These are phyloP conservation scores for Marisa cornuarietis DNA, from an alignment of 1,140 invertebrate genomes.

Conservation along the genomic window DNA sequence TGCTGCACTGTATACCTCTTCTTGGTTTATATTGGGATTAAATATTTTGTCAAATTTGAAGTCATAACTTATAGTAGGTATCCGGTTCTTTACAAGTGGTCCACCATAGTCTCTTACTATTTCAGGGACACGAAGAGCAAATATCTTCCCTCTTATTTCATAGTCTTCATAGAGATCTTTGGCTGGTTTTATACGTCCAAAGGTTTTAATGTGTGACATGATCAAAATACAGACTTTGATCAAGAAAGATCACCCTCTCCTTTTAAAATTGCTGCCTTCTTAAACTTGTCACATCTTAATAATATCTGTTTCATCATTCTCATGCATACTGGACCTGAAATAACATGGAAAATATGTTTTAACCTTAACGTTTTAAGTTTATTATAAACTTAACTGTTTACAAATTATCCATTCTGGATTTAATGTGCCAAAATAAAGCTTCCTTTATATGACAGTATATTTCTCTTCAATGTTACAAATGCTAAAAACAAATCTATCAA, in stretches of 20 bases:
- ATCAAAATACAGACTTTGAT: background rate
- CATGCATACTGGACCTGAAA: too few species aligned
- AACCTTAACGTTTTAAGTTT: too few species aligned
- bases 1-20: slow-evolving; percentile 56
- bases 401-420: too few species aligned
- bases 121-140: slow-evolving; percentile 55
- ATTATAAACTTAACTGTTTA: background rate
- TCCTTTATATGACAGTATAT: too few species aligned
- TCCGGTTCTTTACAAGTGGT: slow-evolving; percentile 23
- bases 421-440: too few species aligned
- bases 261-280: too few species aligned
- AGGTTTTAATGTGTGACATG: slow-evolving; percentile 62
- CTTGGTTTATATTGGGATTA: slow-evolving; percentile 47
- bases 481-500: too few species aligned
- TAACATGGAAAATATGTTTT: too few species aligned
- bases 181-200: slow-evolving; percentile 58
- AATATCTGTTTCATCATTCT: background rate
- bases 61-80: slow-evolving; percentile 51
- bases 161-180: slow-evolving; percentile 49
- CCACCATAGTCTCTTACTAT: slow-evolving; percentile 37
- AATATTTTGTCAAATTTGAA: slow-evolving; percentile 60
- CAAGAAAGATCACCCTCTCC: background rate
- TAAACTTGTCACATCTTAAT: too few species aligned
- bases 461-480: too few species aligned
- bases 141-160: slow-evolving; percentile 41